Evolutionary conservation across 1,140 invertebrate species (phyloP), one percentile per base, ranked within the genome.

Genomic region (Drosophila parabipectinata): DNA sequence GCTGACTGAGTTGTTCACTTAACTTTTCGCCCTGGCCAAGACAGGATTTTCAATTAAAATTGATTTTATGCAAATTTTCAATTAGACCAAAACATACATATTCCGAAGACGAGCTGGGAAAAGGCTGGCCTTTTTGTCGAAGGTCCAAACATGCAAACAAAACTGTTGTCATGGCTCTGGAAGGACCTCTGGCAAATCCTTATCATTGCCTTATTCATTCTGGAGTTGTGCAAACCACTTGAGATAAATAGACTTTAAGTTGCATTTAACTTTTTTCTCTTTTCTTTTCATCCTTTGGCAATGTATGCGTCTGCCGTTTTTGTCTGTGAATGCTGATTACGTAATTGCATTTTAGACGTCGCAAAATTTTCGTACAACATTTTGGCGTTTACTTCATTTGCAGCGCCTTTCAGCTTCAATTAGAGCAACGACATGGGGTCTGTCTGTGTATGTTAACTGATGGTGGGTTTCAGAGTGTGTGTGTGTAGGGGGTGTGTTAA

Each of bases 61-160:
- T 85, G 82, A 87, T 87, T 87, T 88, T 88, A 87, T 87, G 82
- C 82, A 87, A 87, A 87, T 87, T 87, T 87, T 87, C 82, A 87
- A 87, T 87, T 88, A 88, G 82, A 67, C 81, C 82, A 79, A 77
- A 82, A 84, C 66, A 76, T 60, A 69, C 66, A 73, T 59, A 45
- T 34, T 30, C 59, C 77, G 66, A 26, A 48, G 45, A 50, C 18
- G 51, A 56, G 18, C 0, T 26, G 21, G 30, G 26, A 26, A 37
- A 71, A 37, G 66, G 47, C 55, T 32, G 48, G 47, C 52, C 21
- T 21, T 21, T 21, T 21, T n/a, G n/a, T n/a, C 21, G 55, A 37
- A 59, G 54, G 66, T 21, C 54, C 30, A 66, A 72, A 56, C 57
- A 61, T 56, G 71, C 66, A 78, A 61, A 82, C 66, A 72, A 69